Conservation (phyloP, 2,797 vertebrate species). For the Melanotaenia pygmaea region DNA sequence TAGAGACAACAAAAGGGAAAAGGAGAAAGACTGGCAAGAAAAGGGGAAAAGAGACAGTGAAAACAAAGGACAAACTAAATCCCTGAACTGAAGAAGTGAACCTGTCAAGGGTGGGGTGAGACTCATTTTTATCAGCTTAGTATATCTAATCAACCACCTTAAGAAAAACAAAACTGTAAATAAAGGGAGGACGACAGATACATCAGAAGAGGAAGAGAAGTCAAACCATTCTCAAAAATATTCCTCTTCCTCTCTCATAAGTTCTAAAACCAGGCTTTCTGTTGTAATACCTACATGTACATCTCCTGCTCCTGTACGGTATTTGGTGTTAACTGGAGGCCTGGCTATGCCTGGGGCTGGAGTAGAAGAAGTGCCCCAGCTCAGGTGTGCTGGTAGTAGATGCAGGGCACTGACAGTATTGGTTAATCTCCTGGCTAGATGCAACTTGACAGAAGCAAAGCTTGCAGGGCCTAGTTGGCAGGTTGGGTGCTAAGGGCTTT, state of each 20-base stretch:
- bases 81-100: conserved; percentile 3
- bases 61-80: conserved; percentile 33
- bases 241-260: conserved; percentile 17
- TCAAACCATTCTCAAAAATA: conserved; percentile 14
- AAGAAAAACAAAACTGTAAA: background rate
- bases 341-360: conserved; percentile 67
- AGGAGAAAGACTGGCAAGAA: conserved; percentile 28
- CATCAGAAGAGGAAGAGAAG: conserved; percentile 3
- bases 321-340: conserved; percentile 50
- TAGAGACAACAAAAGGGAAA: conserved; percentile 59
- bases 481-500: conserved; percentile 70
- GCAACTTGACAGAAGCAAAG: conserved; percentile 78
- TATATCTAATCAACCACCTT: background rate
- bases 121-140: background rate
- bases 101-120: conserved; percentile 5
- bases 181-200: background rate
- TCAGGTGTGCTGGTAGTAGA: conserved; percentile 80
- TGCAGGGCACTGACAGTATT: conserved; percentile 74
- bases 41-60: conserved; percentile 18
- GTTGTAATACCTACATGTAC: conserved; percentile 61
- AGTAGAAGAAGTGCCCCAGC: conserved; percentile 75
- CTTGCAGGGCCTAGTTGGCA: conserved; percentile 74
- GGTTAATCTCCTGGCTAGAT: conserved; percentile 79
- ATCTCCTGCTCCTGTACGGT: conserved; percentile 45
- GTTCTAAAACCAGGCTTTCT: conserved; percentile 52